Base-by-base conservation (phyloP, 64 coral and sea anemone genomes). In the Stichodactyla mertensii region DNA sequence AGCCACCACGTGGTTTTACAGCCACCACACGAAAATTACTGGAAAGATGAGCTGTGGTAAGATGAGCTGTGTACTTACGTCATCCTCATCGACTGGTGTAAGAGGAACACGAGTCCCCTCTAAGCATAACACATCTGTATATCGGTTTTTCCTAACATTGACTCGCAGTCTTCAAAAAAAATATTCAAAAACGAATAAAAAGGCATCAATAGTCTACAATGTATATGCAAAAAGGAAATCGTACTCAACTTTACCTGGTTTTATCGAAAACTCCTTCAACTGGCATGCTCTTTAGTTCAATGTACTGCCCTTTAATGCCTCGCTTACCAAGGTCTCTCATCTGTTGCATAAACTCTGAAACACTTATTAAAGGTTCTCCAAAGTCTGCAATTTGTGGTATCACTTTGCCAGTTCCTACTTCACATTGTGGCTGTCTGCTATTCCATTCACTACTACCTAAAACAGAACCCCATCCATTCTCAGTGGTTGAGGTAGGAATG, bases 111-210 rank as follows among this genome's bases (percentile, higher is more conserved):
- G 88, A 84, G 95, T 92, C 71, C 89, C 87, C 80, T 98, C 95
- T 56, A 98, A 83, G 82, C 95, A 98, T 6, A 91, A 61, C 10
- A 98, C 92, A 90, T 98, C 95, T 6, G 87, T 85, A 61, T 98
- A 98, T 36, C 95, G 90, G 23, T 98, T 98, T 78, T 94, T 98
- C 52, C 78, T 91, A 7, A 89, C 18, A 88, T 98, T 98, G 56
- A 87, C 87, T 79, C 92, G 95, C 31, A 92, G 54, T 71, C 94
- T 74, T 10, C 90, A 69, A 45, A 23, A 45, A 23, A 81, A 81
- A 52, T 1, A 54, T 54, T 53, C 4, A 70, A 67, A 10, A 16
- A 24, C 18, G 13, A 12, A 86, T 19, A 53, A 22, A 87, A n/a
- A 64, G 61, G 16, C 22, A 27, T 54, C 36, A 16, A 45, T 6